Base-by-base conservation (phyloP, 2,888 invertebrate genomes). In the Tromatobia lineatoria region DNA sequence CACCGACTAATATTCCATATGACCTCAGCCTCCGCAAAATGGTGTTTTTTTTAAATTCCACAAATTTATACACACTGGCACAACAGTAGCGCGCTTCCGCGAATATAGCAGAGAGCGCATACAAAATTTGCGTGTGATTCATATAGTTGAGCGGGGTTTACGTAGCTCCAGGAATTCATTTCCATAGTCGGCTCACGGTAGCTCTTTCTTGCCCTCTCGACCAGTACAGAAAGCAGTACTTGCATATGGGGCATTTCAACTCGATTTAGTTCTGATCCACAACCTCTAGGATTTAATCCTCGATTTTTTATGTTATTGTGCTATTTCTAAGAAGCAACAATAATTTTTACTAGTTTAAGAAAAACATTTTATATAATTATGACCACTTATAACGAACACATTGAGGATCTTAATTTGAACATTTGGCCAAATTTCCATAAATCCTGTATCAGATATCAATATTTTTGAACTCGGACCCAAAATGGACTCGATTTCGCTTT, bases 91-190 rank as follows among this genome's bases (percentile, higher is more conserved):
- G 70, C 59, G 59, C 42, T n/a, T 23, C 29, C 45, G 42, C 20
- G 4, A 13, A 59, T 47, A 42, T 73, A 50, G 20, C 77, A 52
- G 45, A 29, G 71, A 25, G 54, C 45, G 45, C 42, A 67, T 69
- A 74, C 52, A 15, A 82, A 74, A 82, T 77, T 78, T 59, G 59
- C 66, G 42, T 13, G 66, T 23, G 66, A 45, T 78, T 70, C 57
- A 67, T 34, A 34, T 34, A 61, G 74, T 74, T 47, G 69, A 69
- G 61, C 54, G 73, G 47, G 69, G 38, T 83, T 80, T 69, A 45
- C 52, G 76, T 67, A 47, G 54, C 73, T 42, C 73, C 18, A n/a
- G 34, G 69, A 74, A 78, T 84, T 70, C 61, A 84, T 84, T 81
- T 81, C 47, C 80, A 84, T 84, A 81, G 34, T 69, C 76, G 71